These are phyloP conservation scores for Macquaria ambigua DNA, from an alignment of 2,113 vertebrate genomes.

Conservation along the genomic window DNA sequence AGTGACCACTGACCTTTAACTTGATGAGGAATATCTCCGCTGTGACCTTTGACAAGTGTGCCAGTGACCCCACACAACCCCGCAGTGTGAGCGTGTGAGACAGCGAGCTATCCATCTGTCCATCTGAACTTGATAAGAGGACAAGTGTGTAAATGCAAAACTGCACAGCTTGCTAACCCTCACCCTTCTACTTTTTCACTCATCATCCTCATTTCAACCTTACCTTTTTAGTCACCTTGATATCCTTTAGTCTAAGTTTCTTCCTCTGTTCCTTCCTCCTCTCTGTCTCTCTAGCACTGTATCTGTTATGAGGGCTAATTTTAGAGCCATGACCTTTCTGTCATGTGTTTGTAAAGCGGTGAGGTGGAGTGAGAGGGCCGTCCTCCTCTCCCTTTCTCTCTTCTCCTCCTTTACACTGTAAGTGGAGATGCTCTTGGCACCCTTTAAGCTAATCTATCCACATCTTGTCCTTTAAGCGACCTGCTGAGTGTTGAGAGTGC, in stretches of 20 bases:
- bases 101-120: slow-evolving; percentile 20
- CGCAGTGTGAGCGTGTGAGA: slow-evolving; percentile 32
- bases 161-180: not conserved
- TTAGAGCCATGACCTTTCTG: slow-evolving; percentile 80
- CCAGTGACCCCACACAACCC: slow-evolving; percentile 57
- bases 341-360: slow-evolving; percentile 66
- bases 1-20: slow-evolving; percentile 71
- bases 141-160: not conserved
- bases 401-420: slow-evolving; percentile 59
- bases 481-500: not conserved
- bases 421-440: slow-evolving; percentile 68
- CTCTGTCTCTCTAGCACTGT: slow-evolving; percentile 18
- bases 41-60: slow-evolving; percentile 66
- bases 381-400: slow-evolving; percentile 22
- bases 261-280: not conserved
- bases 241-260: not conserved
- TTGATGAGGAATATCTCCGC: slow-evolving; percentile 52
- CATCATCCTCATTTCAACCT: slow-evolving; percentile 1
- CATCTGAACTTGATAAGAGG: not conserved
- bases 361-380: slow-evolving; percentile 19
- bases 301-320: slow-evolving; percentile 70
- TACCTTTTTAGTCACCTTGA: not conserved
- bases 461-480: slow-evolving; percentile 72
- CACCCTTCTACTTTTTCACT: not conserved
- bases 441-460: slow-evolving; percentile 57